Evolutionary conservation across 2,888 invertebrate genomes (phyloP).

Genomic region (Agonum fuliginosum): DNA sequence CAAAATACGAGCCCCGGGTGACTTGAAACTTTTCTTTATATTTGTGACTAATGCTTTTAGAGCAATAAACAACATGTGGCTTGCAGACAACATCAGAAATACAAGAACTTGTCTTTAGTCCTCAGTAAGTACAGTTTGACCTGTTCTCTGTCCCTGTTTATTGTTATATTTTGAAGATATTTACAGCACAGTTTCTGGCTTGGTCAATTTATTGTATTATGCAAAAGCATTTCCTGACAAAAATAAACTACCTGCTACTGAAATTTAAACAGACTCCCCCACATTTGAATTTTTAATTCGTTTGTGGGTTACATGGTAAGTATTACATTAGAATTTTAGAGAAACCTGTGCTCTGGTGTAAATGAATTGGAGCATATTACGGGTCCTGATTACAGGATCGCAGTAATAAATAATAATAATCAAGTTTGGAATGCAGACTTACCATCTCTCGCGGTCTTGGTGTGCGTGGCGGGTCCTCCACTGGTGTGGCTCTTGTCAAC

Average conservation of each 20-base stretch:
- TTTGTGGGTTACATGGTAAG: neutral
- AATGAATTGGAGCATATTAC: neutral
- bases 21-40: constrained; percentile 51
- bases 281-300: constrained; percentile 45
- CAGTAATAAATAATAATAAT: constrained; percentile 42
- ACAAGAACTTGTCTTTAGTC: neutral
- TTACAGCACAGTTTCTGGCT: neutral
- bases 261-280: constrained; percentile 20
- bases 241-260: constrained; percentile 53
- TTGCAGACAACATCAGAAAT: constrained; percentile 8
- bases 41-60: constrained; percentile 35
- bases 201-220: constrained; percentile 10
- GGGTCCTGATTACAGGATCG: neutral
- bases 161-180: neutral
- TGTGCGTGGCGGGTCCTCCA: constrained; percentile 83
- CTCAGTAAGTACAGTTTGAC: neutral
- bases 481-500: constrained; percentile 84
- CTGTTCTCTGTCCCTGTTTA: neutral
- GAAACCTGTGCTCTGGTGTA: neutral
- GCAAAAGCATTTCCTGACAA: constrained; percentile 27
- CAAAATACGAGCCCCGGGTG: constrained; percentile 47
- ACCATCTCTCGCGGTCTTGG: constrained; percentile 86
- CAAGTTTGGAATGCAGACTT: constrained; percentile 71
- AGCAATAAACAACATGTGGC: constrained; percentile 58
- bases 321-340: neutral